Conservation (phyloP, 2,113 vertebrate genomes). For the Lontra canadensis region DNA sequence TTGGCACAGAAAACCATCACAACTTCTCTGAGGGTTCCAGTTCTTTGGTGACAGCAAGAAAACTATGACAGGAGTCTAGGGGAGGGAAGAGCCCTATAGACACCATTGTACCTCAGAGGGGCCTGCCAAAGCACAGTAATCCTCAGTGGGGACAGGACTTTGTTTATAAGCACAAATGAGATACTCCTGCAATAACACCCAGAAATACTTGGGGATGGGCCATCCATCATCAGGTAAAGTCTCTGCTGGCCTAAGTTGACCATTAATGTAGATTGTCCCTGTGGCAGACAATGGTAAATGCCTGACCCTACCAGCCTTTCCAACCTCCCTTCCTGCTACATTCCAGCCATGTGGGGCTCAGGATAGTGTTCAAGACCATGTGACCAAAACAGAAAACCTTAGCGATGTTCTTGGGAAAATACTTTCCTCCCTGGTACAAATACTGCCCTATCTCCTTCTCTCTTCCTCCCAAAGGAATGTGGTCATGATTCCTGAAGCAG, state of each 20-base stretch:
- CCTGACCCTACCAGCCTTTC: neutral
- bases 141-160: neutral
- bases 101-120: fast-evolving
- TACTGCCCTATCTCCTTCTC: neutral
- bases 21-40: neutral
- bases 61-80: neutral
- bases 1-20: neutral
- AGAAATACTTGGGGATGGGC: neutral
- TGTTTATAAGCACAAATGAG: neutral
- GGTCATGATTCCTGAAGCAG: neutral
- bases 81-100: neutral
- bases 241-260: neutral
- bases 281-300: neutral
- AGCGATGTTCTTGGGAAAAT: neutral
- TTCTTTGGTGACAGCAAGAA: neutral
- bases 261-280: neutral
- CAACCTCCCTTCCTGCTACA: neutral
- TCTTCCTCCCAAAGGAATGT: neutral
- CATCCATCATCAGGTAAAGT: neutral
- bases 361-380: neutral
- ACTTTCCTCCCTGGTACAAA: neutral
- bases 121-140: neutral
- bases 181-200: neutral
- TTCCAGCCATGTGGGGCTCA: neutral
- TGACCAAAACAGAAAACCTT: neutral